Evolutionary conservation across 2,113 vertebrate genomes (phyloP), one percentile per base, ranked within the genome.

Genomic region (Xiphias gladius): DNA sequence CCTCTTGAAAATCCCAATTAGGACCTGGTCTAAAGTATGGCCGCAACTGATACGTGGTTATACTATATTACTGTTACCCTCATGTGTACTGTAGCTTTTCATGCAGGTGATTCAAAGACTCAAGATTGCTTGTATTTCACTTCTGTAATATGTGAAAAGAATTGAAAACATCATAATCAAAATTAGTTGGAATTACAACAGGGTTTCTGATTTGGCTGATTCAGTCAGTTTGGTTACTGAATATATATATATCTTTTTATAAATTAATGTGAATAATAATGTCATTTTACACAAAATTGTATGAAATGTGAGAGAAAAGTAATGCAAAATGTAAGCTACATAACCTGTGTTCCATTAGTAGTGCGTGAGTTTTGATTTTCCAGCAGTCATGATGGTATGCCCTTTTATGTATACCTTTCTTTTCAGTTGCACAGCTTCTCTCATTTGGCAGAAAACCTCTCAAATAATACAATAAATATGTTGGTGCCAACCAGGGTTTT

Each of bases 401-500:
- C 86, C 89, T 91, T 83, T 90, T 86, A 84, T 81, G 85, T 81
- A 80, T 85, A 88, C 67, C 68, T 89, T 88, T 88, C 9, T 79
- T 87, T 92, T 85, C 24, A 84, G 87, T 89, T 91, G 89, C 84
- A 82, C 84, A 83, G 91, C 92, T 93, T 92, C 55, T 90, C 82
- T 92, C 28, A 82, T 91, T 90, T 88, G 86, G 75, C 89, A 86
- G 84, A 90, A 89, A 91, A 89, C 77, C 79, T 94, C 80, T 93
- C 84, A 88, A 93, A 93, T 82, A 88, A 92, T 82, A 88, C 28
- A 74, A 84, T 80, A 82, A 87, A 92, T 79, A 92, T 86, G 90
- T 93, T 95, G 93, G 93, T 96, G 91, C 91, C 91, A 92, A 94
- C 94, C 92, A 96, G 97, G 97, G 96, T 97, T 95, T 96, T 94